A percentile compares a stretch with the other conserved stretches of the same genome.
Conservation (phyloP, 2,888 invertebrate genomes). For the Griposia aprilina region DNA sequence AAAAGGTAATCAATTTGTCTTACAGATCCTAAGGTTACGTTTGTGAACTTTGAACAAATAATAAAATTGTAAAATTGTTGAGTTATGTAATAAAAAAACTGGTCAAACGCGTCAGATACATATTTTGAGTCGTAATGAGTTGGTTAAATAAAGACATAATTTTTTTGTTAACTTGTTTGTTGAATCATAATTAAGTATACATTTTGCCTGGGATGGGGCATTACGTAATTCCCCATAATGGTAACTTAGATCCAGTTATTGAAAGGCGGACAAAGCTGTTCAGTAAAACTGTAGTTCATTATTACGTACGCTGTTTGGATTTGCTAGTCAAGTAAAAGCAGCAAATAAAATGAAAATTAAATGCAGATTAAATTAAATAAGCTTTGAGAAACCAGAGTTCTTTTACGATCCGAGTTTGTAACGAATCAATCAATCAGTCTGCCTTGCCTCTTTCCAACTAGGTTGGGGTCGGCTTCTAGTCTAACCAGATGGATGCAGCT, state of each 20-base stretch:
- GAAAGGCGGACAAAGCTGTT: background rate
- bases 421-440: background rate
- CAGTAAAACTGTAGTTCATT: background rate
- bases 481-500: background rate
- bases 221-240: background rate
- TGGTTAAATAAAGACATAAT: background rate
- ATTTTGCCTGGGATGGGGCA: background rate
- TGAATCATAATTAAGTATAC: background rate
- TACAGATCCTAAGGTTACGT: conserved; percentile 2
- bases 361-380: background rate
- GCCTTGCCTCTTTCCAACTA: background rate
- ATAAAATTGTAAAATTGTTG: conserved; percentile 2
- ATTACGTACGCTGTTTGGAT: background rate
- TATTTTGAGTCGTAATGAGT: background rate
- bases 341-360: background rate
- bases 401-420: background rate
- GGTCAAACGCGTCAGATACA: background rate
- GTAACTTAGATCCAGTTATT: background rate
- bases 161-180: conserved; percentile 9
- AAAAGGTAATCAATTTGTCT: background rate
- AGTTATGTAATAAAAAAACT: background rate
- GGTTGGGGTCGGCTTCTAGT: background rate
- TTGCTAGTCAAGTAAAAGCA: background rate
- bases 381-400: no score
- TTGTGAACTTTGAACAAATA: conserved; percentile 14